Conservation (phyloP, 2,113 vertebrate species). For the Erpornis zantholeuca region DNA sequence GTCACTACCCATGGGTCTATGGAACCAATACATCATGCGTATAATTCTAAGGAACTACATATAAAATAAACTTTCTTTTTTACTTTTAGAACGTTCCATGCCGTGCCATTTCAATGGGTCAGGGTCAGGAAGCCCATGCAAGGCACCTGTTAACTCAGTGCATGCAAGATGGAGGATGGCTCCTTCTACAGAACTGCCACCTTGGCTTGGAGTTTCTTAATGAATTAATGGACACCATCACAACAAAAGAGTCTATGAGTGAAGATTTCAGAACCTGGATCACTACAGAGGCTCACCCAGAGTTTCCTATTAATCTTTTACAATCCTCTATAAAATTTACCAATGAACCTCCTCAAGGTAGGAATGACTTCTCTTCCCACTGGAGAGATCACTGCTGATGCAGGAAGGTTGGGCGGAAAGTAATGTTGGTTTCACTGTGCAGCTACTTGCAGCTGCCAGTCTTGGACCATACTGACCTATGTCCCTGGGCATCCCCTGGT, state of each 20-base stretch:
- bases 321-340: slow-evolving; percentile 87
- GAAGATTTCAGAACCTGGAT: slow-evolving; percentile 80
- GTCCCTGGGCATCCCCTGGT: not conserved
- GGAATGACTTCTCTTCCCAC: not conserved
- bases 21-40: not conserved
- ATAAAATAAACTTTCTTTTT: not conserved
- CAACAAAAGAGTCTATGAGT: slow-evolving; percentile 56
- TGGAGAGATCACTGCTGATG: not conserved
- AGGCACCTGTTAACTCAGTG: slow-evolving; percentile 77
- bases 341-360: slow-evolving; percentile 86
- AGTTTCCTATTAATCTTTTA: slow-evolving; percentile 83
- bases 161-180: slow-evolving; percentile 83
- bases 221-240: slow-evolving; percentile 79
- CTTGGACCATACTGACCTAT: not conserved
- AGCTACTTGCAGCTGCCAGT: not conserved
- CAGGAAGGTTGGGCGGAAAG: not conserved
- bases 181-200: slow-evolving; percentile 87
- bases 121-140: slow-evolving; percentile 84
- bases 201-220: slow-evolving; percentile 83
- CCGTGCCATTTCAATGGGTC: slow-evolving; percentile 83
- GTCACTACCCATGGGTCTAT: not conserved
- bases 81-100: slow-evolving; percentile 73
- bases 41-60: not conserved
- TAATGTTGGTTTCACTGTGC: not conserved
- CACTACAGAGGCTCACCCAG: slow-evolving; percentile 79